phyloP scores from a whole-genome alignment of 37 sponge, comb jelly and placozoan genomes.

The Lycopodina hypogea region DNA sequence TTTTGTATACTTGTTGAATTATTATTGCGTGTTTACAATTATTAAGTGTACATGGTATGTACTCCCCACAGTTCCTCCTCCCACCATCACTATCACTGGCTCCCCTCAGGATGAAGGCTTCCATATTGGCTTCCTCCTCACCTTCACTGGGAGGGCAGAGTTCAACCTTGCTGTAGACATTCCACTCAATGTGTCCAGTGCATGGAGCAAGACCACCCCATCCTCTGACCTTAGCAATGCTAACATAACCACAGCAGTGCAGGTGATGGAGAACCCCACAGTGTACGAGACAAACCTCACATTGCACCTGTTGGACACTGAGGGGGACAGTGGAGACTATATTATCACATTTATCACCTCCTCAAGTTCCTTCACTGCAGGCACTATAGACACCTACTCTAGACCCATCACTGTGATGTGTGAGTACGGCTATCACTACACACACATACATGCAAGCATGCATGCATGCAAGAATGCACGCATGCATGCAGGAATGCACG shows the following conservation, averaged over 20 bases:
- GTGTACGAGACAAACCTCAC: neutral
- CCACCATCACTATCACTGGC: neutral
- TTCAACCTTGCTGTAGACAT: constrained; percentile 16
- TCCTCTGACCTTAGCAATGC: neutral
- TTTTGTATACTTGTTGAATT: too few relatives aligned
- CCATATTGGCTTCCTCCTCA: constrained; percentile 11
- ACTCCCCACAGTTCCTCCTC: constrained; percentile 12
- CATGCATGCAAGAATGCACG: too few relatives aligned
- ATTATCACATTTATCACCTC: neutral
- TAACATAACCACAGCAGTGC: neutral
- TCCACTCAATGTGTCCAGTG: neutral
- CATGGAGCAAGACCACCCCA: neutral
- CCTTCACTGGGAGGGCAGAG: constrained; percentile 2
- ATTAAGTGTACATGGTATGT: too few relatives aligned
- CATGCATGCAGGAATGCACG: too few relatives aligned
- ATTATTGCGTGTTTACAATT: too few relatives aligned
- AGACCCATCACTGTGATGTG: neutral
- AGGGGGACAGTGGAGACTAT: neutral
- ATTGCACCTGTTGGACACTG: neutral
- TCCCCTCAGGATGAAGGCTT: constrained; percentile 21
- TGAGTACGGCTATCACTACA: too few relatives aligned
- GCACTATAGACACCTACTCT: neutral
- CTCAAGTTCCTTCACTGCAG: neutral
- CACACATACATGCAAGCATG: too few relatives aligned
- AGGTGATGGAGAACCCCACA: neutral